These are phyloP conservation scores for Drosophila chauvacae DNA, from an alignment of 1,140 invertebrate species.

Conservation along the genomic window DNA sequence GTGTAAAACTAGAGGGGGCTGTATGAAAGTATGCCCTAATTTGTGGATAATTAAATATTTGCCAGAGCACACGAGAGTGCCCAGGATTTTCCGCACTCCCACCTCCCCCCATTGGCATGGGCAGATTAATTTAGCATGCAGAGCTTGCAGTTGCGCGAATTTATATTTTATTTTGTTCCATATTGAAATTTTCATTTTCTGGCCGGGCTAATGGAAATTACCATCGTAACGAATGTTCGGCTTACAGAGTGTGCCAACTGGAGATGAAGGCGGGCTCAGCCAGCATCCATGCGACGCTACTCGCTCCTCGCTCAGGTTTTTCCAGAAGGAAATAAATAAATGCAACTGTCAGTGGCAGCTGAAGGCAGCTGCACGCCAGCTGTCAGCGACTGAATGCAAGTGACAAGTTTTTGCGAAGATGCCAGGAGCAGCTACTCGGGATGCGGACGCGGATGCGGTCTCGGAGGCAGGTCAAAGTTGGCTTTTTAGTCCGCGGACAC, in stretches of 20 bases:
- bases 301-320: slow-evolving; percentile 10
- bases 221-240: slow-evolving; percentile 12
- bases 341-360: slow-evolving; percentile 66
- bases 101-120: background rate
- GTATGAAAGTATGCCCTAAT: slow-evolving; percentile 46
- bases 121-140: slow-evolving; percentile 28
- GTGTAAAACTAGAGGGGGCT: background rate
- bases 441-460: background rate
- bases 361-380: slow-evolving; percentile 64
- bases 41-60: slow-evolving; percentile 72
- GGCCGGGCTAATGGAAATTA: slow-evolving; percentile 56
- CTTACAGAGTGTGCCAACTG: slow-evolving; percentile 34
- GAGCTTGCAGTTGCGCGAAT: slow-evolving; percentile 9
- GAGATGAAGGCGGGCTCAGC: slow-evolving; percentile 23
- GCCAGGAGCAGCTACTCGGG: slow-evolving; percentile 25
- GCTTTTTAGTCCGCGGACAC: slow-evolving; percentile 54
- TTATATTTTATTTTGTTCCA: slow-evolving; percentile 22
- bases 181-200: slow-evolving; percentile 35
- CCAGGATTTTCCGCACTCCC: background rate
- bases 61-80: slow-evolving; percentile 16
- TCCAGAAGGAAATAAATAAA: slow-evolving; percentile 62
- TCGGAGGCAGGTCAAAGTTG: slow-evolving; percentile 60
- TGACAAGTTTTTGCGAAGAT: slow-evolving; percentile 59
- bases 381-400: slow-evolving; percentile 69
- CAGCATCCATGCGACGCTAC: background rate